Conservation (phyloP, 2,113 vertebrate genomes). For the Pan troglodytes region NHGRI_mPanTro3-v2.1_pri NC_072409.2:28111501-28112000, state of each 20-base stretch:
- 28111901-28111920: background rate
- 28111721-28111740: background rate
- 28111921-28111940: background rate
- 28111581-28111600: too few species aligned
- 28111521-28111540: too few species aligned
- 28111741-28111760: background rate
- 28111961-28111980: background rate
- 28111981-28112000: background rate
- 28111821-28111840: background rate
- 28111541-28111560: too few species aligned
- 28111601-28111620: too few species aligned
- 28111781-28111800: background rate
- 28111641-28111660: background rate
- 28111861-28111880: background rate
- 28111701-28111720: background rate
- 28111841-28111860: background rate
- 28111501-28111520: too few species aligned
- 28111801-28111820: background rate
- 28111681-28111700: background rate
- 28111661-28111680: background rate
- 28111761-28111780: background rate
- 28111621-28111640: background rate
- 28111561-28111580: too few species aligned
- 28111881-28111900: background rate
- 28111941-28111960: background rate